Evolutionary conservation across 92 coral and sea anemone genomes (phyloP), one percentile per base, ranked within the genome.

Genomic region (Phenganax marumi): DNA sequence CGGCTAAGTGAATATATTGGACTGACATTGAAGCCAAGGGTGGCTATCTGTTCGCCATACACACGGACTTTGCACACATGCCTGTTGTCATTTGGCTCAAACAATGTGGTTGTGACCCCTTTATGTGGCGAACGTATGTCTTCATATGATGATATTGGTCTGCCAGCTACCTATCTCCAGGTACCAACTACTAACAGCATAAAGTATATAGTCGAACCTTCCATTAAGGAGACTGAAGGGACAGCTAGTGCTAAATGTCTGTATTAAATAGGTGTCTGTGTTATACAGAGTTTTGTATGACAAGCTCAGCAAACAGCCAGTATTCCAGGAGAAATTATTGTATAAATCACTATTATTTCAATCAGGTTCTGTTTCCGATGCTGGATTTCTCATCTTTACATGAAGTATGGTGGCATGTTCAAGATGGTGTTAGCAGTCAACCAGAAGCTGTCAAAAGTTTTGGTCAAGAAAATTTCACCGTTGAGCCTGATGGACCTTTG

Each of bases 331-430:
- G 43, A 2, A 33, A 2, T 33, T 33, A 33, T 33, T 33, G 43
- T 33, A 33, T 33, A 33, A 33, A 33, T 33, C 43, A 33, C 43
- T 33, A 2, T 33, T 33, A 33, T 33, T 33, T 33, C 5, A 33
- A 33, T 33, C 5, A 33, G 43, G 43, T 39, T 52, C 52, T 74
- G 10, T 86, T 74, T 48, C 73, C 86, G 17, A 65, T 80, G 66
- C 77, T 86, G n/a, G 79, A 82, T 76, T 86, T 86, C 73, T 66
- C 89, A 12, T 65, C 68, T 57, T 25, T 86, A 68, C 68, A 62
- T 22, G 89, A 86, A 46, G 75, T 86, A 50, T 86, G 89, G 89
- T 86, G 89, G 89, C 75, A 81, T 52, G 52, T 86, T 39, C 73
- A 82, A 47, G 89, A 86, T 54, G 84, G 74, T 50, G 53, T 81